Conservation (phyloP, 2,113 vertebrate genomes). For the Phrynosoma platyrhinos region DNA sequence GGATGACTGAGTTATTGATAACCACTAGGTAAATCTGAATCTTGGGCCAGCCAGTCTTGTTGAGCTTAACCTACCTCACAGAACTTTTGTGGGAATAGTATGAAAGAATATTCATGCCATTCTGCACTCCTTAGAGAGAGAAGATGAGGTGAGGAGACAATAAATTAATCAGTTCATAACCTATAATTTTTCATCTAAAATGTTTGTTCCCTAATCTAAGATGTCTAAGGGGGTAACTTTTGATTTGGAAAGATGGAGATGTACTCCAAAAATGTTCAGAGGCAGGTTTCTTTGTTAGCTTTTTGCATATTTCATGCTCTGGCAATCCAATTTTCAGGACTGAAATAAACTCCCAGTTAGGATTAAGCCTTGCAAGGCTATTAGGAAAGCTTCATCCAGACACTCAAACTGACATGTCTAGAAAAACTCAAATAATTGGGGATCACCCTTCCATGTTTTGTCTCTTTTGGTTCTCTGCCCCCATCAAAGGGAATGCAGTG, state of each 20-base stretch:
- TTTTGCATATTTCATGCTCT: not conserved
- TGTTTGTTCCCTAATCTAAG: not conserved
- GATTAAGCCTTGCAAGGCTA: not conserved
- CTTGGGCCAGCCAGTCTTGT: not conserved
- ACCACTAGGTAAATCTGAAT: too few species aligned
- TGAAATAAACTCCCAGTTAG: not conserved
- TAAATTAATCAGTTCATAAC: not conserved
- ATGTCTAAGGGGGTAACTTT: not conserved
- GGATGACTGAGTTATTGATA: too few species aligned
- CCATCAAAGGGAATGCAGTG: slow-evolving; percentile 56
- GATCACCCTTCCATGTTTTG: not conserved
- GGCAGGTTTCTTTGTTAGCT: not conserved
- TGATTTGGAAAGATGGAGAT: not conserved
- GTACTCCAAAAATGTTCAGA: not conserved
- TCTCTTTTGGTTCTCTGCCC: not conserved
- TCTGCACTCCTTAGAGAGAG: too few species aligned
- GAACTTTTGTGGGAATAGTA: not conserved
- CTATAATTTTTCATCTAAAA: not conserved
- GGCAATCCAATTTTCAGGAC: not conserved
- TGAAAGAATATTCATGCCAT: too few species aligned
- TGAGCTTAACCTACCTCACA: not conserved
- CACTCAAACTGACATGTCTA: not conserved
- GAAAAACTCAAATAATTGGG: not conserved
- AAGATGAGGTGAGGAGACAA: too few species aligned
- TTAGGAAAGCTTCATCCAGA: not conserved